Conservation (phyloP, 1,140 invertebrate genomes). For the Drosophila nasuta region DNA sequence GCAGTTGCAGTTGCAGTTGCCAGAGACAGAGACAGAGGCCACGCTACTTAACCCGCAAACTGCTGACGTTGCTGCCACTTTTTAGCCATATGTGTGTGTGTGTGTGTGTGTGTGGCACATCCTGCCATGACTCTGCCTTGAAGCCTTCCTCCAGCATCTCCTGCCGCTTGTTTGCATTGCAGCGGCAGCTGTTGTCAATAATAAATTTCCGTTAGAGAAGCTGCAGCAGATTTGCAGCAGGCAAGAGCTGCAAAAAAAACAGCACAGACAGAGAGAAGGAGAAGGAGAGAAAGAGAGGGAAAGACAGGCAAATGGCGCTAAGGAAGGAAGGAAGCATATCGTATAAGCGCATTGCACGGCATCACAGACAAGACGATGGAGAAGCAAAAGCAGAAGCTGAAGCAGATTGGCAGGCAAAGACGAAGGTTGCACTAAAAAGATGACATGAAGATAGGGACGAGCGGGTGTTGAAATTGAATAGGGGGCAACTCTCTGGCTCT, state of each 20-base stretch:
- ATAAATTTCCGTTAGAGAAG: conserved; percentile 82
- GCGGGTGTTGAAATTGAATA: conserved; percentile 79
- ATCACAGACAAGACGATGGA: conserved; percentile 34
- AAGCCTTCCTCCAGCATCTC: conserved; percentile 13
- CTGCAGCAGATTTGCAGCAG: conserved; percentile 78
- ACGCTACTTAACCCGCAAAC: conserved; percentile 77
- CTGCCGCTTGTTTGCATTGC: conserved; percentile 78
- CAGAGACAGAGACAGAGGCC: conserved; percentile 48
- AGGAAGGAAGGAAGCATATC: conserved; percentile 68
- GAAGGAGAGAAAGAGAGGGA: neutral
- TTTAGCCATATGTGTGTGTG: conserved; percentile 26
- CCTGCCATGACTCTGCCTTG: neutral
- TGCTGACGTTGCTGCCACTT: conserved; percentile 65
- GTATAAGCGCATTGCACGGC: conserved; percentile 77
- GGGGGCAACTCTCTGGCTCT: conserved; percentile 41
- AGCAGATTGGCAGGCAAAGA: conserved; percentile 26
- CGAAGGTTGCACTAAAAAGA: conserved; percentile 73
- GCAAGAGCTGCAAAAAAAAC: conserved; percentile 25
- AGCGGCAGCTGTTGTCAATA: conserved; percentile 82
- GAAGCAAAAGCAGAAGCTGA: neutral
- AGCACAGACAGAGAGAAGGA: neutral
- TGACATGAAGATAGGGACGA: conserved; percentile 74
- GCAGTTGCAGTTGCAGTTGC: conserved; percentile 18
- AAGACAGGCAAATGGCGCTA: conserved; percentile 29
- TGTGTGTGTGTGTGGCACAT: conserved; percentile 13